Conservation (phyloP, 1,140 invertebrate species). For the Drosophila serrata region DNA sequence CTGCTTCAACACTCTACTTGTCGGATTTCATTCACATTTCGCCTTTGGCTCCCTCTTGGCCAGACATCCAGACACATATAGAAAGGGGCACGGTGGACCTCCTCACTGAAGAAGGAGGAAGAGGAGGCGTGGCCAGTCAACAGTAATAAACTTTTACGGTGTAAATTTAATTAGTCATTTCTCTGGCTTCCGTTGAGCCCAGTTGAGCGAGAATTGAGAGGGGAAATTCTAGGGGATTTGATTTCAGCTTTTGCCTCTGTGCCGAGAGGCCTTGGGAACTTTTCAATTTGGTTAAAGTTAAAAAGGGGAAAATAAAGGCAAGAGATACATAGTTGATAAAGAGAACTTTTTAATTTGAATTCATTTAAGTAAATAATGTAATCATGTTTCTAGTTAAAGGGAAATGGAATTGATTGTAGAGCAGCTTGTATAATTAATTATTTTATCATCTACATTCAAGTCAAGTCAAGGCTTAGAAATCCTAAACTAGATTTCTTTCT, state of each 20-base stretch:
- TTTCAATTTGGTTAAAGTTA: slow-evolving; percentile 52
- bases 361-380: neutral
- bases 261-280: slow-evolving; percentile 14
- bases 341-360: neutral
- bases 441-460: neutral
- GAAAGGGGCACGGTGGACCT: slow-evolving; percentile 1
- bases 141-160: slow-evolving; percentile 79
- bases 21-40: slow-evolving; percentile 73
- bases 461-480: no score
- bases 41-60: slow-evolving; percentile 47
- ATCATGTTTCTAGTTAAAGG: no score
- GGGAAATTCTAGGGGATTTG: slow-evolving; percentile 38
- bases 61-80: slow-evolving; percentile 38
- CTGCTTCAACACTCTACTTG: slow-evolving; percentile 43
- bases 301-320: slow-evolving; percentile 1
- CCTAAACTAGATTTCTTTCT: neutral
- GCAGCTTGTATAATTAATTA: neutral
- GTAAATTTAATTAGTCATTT: slow-evolving; percentile 83
- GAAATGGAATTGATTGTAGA: neutral
- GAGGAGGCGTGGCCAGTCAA: slow-evolving; percentile 61
- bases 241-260: slow-evolving; percentile 35
- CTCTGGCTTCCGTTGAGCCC: slow-evolving; percentile 69
- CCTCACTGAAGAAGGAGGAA: slow-evolving; percentile 4
- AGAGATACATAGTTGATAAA: neutral
- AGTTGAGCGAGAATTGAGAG: slow-evolving; percentile 25